Conservation (phyloP, 2,797 vertebrate genomes). For the Tiaroga cobitis region DNA sequence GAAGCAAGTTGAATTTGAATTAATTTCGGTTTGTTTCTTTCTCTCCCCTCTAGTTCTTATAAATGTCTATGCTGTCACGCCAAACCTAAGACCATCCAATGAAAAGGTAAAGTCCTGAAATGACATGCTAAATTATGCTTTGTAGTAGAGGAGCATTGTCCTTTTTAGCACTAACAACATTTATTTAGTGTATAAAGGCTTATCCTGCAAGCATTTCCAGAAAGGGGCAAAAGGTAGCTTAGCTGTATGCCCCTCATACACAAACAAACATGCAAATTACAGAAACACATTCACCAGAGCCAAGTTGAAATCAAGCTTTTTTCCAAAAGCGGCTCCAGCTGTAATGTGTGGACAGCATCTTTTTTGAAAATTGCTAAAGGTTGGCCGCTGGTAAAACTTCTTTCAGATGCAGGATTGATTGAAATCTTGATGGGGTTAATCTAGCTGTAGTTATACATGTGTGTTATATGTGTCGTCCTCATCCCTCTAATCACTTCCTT, state of each 20-base stretch:
- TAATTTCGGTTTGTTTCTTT: slow-evolving; percentile 49
- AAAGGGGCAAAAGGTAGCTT: background rate
- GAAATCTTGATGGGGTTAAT: slow-evolving; percentile 37
- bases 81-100: slow-evolving; percentile 85
- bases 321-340: slow-evolving; percentile 72
- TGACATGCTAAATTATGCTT: background rate
- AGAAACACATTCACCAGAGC: slow-evolving; percentile 67
- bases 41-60: slow-evolving; percentile 80
- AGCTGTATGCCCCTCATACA: background rate
- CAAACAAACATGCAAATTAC: slow-evolving; percentile 58
- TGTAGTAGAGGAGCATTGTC: background rate
- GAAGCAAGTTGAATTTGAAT: background rate
- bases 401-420: slow-evolving; percentile 69
- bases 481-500: background rate
- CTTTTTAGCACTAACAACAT: background rate
- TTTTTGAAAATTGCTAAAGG: slow-evolving; percentile 74
- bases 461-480: slow-evolving; percentile 47
- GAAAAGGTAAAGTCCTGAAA: slow-evolving; percentile 80
- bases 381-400: slow-evolving; percentile 62
- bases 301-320: slow-evolving; percentile 63
- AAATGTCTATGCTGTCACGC: slow-evolving; percentile 87
- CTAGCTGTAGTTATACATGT: slow-evolving; percentile 25
- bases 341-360: slow-evolving; percentile 67
- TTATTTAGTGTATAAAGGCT: background rate
- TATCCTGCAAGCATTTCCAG: background rate